Evolutionary conservation across 2,888 invertebrate genomes (phyloP).

Genomic region (Beris chalybata): DNA sequence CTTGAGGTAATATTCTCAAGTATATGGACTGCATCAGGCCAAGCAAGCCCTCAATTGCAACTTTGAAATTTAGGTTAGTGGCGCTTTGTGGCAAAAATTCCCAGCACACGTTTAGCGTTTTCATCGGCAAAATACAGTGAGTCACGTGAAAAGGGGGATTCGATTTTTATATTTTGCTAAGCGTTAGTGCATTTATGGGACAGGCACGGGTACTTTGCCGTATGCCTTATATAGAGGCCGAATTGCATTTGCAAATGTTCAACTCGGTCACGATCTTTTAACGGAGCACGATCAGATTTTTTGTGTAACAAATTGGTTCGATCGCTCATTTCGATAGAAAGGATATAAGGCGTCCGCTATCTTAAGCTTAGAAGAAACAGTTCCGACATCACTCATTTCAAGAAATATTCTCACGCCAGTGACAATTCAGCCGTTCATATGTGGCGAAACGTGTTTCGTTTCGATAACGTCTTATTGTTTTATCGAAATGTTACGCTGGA

Average conservation of each 20-base stretch:
- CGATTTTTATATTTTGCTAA: constrained; percentile 5
- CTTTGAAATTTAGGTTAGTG: constrained; percentile 26
- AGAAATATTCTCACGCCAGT: constrained; percentile 27
- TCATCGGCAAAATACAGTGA: constrained; percentile 20
- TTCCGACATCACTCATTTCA: constrained; percentile 22
- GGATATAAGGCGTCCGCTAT: constrained; percentile 14
- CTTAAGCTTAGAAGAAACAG: constrained; percentile 4
- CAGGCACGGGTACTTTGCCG: constrained; percentile 6
- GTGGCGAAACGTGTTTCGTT: too few relatives aligned
- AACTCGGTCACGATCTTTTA: constrained; percentile 31
- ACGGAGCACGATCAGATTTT: constrained; percentile 30
- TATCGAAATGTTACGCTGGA: too few relatives aligned
- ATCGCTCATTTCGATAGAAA: constrained; percentile 31
- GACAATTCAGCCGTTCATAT: neutral
- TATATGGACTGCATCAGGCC: neutral
- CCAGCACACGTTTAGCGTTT: constrained; percentile 17
- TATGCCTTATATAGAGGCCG: constrained; percentile 28
- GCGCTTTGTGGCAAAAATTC: constrained; percentile 29
- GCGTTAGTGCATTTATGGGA: constrained; percentile 23
- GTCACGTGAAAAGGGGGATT: constrained; percentile 13
- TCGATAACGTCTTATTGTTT: too few relatives aligned
- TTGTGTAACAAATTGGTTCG: constrained; percentile 32
- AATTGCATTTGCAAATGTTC: constrained; percentile 33
- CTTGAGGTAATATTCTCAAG: too few relatives aligned
- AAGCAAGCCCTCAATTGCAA: constrained; percentile 14